A percentile compares a stretch with the other conserved stretches of the same genome.
These are phyloP conservation scores for Neotoxoptera formosana DNA, from an alignment of 1,140 invertebrate species.

Conservation along the genomic window DNA sequence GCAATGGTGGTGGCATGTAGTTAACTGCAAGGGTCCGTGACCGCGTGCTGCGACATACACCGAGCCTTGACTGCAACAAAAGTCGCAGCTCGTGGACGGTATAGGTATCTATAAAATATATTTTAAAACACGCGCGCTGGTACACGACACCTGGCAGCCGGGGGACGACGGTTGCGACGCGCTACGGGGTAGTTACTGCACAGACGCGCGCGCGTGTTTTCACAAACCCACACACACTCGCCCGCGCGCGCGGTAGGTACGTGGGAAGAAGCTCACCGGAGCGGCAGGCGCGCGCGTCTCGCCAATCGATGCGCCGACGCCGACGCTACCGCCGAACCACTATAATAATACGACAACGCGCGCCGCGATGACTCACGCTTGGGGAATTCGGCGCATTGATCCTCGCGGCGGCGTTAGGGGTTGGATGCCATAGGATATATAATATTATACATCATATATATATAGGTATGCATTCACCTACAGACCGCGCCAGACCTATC, in stretches of 20 bases:
- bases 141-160: background rate
- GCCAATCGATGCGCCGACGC: slow-evolving; percentile 50
- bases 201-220: slow-evolving; percentile 13
- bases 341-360: background rate
- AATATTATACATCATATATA: background rate
- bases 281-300: slow-evolving; percentile 45
- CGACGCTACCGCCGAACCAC: background rate
- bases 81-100: background rate
- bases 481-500: background rate
- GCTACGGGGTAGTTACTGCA: slow-evolving; percentile 7
- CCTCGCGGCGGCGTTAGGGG: background rate
- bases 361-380: slow-evolving; percentile 48
- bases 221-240: background rate
- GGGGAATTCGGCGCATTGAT: slow-evolving; percentile 49
- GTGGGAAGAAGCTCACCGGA: slow-evolving; percentile 27
- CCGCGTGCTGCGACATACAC: background rate
- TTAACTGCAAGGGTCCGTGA: background rate
- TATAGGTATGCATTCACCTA: background rate
- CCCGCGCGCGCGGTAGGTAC: background rate
- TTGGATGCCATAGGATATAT: background rate
- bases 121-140: background rate
- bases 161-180: slow-evolving; percentile 13
- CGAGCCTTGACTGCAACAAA: background rate
- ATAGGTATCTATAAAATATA: background rate
- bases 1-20: background rate